phyloP scores from a whole-genome alignment of 2,888 invertebrate genomes.

The Clunio marinus region DNA sequence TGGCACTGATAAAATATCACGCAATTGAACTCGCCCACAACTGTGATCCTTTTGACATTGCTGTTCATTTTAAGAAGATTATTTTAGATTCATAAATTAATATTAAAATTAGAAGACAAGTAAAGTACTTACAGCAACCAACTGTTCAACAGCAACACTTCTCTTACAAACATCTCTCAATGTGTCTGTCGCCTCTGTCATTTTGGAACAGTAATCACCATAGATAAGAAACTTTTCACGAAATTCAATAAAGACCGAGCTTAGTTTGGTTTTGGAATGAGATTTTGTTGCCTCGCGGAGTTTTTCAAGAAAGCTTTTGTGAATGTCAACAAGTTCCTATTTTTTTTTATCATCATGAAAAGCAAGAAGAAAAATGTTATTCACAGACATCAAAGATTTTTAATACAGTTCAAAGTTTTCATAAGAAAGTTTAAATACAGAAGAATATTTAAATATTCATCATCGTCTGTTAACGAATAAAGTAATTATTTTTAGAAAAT shows the following conservation, averaged over 20 bases:
- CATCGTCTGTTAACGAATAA: no score
- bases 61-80: slow-evolving; percentile 52
- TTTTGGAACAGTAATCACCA: slow-evolving; percentile 92
- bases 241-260: slow-evolving; percentile 85
- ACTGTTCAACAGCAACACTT: slow-evolving; percentile 49
- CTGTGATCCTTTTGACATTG: slow-evolving; percentile 91
- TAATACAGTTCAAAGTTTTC: no score
- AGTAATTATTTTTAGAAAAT: neutral
- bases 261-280: slow-evolving; percentile 57
- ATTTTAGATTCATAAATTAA: no score
- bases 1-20: slow-evolving; percentile 94
- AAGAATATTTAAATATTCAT: no score
- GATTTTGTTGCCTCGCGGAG: slow-evolving; percentile 67
- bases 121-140: slow-evolving; percentile 46
- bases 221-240: slow-evolving; percentile 88
- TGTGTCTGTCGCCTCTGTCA: slow-evolving; percentile 81
- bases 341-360: slow-evolving; percentile 52
- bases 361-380: slow-evolving; percentile 33
- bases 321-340: slow-evolving; percentile 80
- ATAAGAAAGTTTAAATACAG: no score
- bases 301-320: slow-evolving; percentile 77
- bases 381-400: no score
- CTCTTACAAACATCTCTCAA: slow-evolving; percentile 57
- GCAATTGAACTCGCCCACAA: slow-evolving; percentile 88
- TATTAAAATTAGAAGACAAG: neutral